phyloP scores from a whole-genome alignment of 2,888 invertebrate genomes.

The Aphidius colemani region DNA sequence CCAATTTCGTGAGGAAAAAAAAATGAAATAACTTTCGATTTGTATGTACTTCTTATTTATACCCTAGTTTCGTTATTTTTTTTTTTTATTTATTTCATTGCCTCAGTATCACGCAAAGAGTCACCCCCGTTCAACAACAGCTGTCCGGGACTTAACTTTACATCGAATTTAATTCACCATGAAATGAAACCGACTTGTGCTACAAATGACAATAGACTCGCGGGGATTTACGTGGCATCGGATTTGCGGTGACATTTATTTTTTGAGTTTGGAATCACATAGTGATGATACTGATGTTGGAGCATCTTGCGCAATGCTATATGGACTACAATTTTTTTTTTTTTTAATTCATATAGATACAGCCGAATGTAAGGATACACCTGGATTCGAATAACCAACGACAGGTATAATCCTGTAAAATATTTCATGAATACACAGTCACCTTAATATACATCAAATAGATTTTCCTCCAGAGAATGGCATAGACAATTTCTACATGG shows the following conservation, averaged over 20 bases:
- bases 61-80: slow-evolving; percentile 19
- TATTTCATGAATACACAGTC: too few relatives aligned
- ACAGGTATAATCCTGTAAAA: too few relatives aligned
- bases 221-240: slow-evolving; percentile 49
- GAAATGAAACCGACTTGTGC: slow-evolving; percentile 53
- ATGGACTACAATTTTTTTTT: too few relatives aligned
- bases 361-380: too few relatives aligned
- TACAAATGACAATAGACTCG: slow-evolving; percentile 45
- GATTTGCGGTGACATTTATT: slow-evolving; percentile 48
- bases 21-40: slow-evolving; percentile 22
- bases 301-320: too few relatives aligned
- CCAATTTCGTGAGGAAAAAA: slow-evolving; percentile 31
- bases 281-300: too few relatives aligned
- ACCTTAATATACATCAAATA: too few relatives aligned
- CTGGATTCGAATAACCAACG: too few relatives aligned
- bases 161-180: slow-evolving; percentile 58
- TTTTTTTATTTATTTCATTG: too few relatives aligned
- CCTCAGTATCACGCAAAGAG: slow-evolving; percentile 40
- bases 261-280: slow-evolving; percentile 8
- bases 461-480: too few relatives aligned
- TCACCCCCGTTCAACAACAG: slow-evolving; percentile 49
- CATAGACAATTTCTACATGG: too few relatives aligned
- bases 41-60: slow-evolving; percentile 27
- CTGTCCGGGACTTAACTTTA: slow-evolving; percentile 51
- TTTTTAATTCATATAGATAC: too few relatives aligned